Percentiles rank a stretch among this genome's conserved stretches.
phyloP scores from a whole-genome alignment of 2,888 invertebrate genomes.

The Spodoptera exigua region DNA sequence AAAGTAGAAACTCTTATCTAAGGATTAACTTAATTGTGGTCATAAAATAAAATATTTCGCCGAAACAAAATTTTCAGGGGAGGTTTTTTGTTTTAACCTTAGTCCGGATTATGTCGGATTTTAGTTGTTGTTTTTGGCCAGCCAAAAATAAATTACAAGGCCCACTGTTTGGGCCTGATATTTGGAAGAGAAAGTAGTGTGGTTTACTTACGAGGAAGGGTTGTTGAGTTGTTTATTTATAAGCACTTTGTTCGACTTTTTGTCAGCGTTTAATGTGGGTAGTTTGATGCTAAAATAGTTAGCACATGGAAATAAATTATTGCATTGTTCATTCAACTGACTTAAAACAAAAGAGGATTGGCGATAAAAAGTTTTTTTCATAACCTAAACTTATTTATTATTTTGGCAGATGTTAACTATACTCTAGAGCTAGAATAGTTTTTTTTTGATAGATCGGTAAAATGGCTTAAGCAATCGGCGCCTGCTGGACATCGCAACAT shows the following conservation, averaged over 20 bases:
- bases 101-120: constrained; percentile 57
- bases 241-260: constrained; percentile 6
- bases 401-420: too few relatives aligned
- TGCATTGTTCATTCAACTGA: too few relatives aligned
- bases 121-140: constrained; percentile 57
- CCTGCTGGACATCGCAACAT: too few relatives aligned
- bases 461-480: too few relatives aligned
- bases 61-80: constrained; percentile 44
- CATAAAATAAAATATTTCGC: constrained; percentile 61
- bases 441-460: too few relatives aligned
- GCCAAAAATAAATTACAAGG: constrained; percentile 52
- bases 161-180: constrained; percentile 22
- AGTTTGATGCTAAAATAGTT: not conserved
- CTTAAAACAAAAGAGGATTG: too few relatives aligned
- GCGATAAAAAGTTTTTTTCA: too few relatives aligned
- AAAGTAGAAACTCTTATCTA: constrained; percentile 56
- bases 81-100: constrained; percentile 58
- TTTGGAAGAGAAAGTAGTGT: constrained; percentile 36
- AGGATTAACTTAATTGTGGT: constrained; percentile 62
- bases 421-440: too few relatives aligned
- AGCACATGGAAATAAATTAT: too few relatives aligned
- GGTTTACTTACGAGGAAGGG: constrained; percentile 26
- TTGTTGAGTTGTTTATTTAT: constrained; percentile 14
- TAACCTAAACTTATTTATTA: too few relatives aligned
- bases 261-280: not conserved